A percentile compares a stretch with the other conserved stretches of the same genome.
Conservation (phyloP, 2,888 invertebrate species). For the Lasioglossum malachurum region DNA sequence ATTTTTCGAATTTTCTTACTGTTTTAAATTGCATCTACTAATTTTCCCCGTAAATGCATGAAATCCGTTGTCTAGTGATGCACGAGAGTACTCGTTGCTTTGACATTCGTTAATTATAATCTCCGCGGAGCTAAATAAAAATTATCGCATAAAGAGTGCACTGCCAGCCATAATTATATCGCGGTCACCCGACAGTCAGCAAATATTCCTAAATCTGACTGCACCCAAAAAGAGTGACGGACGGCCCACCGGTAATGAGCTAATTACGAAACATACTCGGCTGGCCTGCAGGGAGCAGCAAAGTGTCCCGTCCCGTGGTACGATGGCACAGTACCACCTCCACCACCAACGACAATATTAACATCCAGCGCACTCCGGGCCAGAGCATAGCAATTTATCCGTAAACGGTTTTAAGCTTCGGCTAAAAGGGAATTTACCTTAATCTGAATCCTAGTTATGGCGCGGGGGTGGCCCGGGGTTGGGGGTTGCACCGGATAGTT, state of each 20-base stretch:
- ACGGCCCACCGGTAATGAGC: background rate
- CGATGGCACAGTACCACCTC: background rate
- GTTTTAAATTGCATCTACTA: no score
- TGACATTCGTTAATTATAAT: no score
- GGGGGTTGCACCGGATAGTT: background rate
- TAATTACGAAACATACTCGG: background rate
- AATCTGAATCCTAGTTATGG: conserved; percentile 19
- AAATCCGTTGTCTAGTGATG: no score
- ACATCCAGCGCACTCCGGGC: background rate
- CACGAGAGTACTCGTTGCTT: no score
- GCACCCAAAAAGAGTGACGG: background rate
- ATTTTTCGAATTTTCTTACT: no score
- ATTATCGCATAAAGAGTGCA: background rate
- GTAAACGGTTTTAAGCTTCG: conserved; percentile 14
- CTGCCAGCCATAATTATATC: background rate
- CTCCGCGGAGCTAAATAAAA: background rate
- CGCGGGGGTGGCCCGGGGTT: background rate
- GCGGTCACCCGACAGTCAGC: background rate
- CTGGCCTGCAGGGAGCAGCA: background rate
- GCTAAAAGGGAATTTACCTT: conserved; percentile 23
- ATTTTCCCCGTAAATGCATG: no score
- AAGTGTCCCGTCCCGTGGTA: background rate
- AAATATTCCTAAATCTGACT: background rate
- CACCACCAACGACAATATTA: background rate
- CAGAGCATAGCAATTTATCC: conserved; percentile 7